Evolutionary conservation across 2,888 invertebrate genomes (phyloP), one percentile per base, ranked within the genome.

Genomic region (Zonitis immaculata): DNA sequence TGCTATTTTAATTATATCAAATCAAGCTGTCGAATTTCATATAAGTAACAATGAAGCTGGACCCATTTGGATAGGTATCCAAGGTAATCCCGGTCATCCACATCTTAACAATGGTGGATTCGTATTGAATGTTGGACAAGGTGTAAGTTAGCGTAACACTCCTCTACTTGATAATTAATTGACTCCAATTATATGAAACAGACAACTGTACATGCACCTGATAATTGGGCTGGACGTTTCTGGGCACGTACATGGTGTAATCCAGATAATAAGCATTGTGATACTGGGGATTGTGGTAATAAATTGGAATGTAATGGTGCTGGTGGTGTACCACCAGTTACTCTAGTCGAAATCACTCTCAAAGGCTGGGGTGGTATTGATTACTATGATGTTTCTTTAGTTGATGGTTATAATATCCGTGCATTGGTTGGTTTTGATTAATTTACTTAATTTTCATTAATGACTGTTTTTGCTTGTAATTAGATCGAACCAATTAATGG

Each of bases 361-460:
- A 68, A 67, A 32, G 71, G 69, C 4, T 69, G 69, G 30, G 53
- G 55, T 14, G 69, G 69, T 14, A 63, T 68, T 47, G 78, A 78
- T 59, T 76, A 68, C 62, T 80, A 79, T 63, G 76, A 77, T 59
- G 66, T 79, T 48, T 76, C 75, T 39, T 55, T 78, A n/a, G 76
- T 76, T 22, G 77, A 79, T 60, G 80, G 79, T 12, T 79, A 74
- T 69, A 78, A 78, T 60, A 58, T 75, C 14, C 66, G 72, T 16
- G 65, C 69, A 4, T 55, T 64, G 49, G 69, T 72, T 57, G 58
- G 61, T n/a, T n/a, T n/a, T n/a, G n/a, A n/a, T n/a, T n/a, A n/a
- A n/a, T n/a, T n/a, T n/a, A 16, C 9, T 30, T 25, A 42, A 5
- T 11, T 7, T 16, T 44, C 12, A 46, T n/a, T n/a, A 35, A 32